Base-by-base conservation (phyloP, 2,797 vertebrate species). In the Ptychobarbus kaznakovi region DNA sequence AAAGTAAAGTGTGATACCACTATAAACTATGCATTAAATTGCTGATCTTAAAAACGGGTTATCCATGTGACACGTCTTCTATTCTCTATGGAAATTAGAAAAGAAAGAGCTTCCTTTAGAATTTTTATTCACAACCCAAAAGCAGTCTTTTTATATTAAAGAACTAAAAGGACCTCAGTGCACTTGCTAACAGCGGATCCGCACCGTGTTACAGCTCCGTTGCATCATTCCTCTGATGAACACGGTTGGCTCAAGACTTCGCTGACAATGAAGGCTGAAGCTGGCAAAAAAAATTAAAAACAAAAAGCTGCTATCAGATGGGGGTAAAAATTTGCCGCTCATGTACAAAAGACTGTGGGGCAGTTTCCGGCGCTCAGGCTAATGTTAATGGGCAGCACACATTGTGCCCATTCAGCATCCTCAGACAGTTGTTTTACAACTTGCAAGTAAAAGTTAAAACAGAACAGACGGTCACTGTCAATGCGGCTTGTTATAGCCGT, bases 201-300 rank as follows among this genome's bases (percentile, higher is more conserved):
- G 93, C 94, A 93, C 94, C 92, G 91, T 94, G 93, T 96, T 96
- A 94, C 95, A 95, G 93, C 92, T 88, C 32, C 88, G 93, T 96
- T 96, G 95, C 95, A 96, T 96, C 95, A 96, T 94, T 94, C 91
- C 94, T 92, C 93, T 92, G 93, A 94, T 94, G 95, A 95, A 83
- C 87, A 82, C 85, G 92, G 91, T 91, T 89, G 93, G 93, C 94
- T 94, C 93, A 92, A 93, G 94, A 94, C 94, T 95, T 95, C 93
- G 93, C 95, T 95, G 95, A 95, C 94, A 95, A 95, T 93, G 93
- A 95, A 94, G 93, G 93, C 94, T 95, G 94, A 94, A 95, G 94
- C 94, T 95, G 93, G 94, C 93, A 95, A 94, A 95, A 95, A 51
- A 94, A 94, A 93, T 91, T 94, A 20, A 49, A 74, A 85, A 66